Percentiles rank a stretch among this genome's conserved stretches.
Evolutionary conservation across 2,113 vertebrate species (phyloP).

Genomic region (Hepsetus odoe): DNA sequence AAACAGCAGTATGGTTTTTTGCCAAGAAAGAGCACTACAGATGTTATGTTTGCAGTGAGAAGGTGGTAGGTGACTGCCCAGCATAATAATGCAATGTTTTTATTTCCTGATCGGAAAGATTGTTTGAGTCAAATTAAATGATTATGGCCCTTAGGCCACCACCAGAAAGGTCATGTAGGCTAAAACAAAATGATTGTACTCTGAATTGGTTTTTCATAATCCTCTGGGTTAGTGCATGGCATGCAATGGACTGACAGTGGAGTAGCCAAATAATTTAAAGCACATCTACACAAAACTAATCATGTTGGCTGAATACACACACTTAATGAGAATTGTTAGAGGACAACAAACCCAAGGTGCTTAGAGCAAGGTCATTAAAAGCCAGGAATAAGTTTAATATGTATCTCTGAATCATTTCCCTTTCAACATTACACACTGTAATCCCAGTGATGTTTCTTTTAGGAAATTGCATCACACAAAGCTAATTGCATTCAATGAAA

Average conservation of each 20-base stretch:
- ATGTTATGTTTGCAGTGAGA: too few relatives aligned
- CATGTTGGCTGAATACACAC: neutral
- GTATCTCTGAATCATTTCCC: neutral
- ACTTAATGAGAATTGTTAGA: neutral
- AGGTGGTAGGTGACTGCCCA: slow-evolving; percentile 56
- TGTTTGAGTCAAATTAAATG: slow-evolving; percentile 71
- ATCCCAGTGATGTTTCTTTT: neutral
- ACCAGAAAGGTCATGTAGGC: slow-evolving; percentile 61
- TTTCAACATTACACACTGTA: neutral
- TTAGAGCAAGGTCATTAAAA: neutral
- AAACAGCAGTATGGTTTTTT: too few relatives aligned
- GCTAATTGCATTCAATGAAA: neutral
- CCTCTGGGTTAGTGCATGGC: slow-evolving; percentile 26
- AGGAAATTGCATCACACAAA: neutral
- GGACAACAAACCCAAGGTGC: too few relatives aligned
- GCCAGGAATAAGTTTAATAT: neutral
- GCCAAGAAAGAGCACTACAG: too few relatives aligned
- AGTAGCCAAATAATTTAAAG: slow-evolving; percentile 6
- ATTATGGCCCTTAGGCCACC: slow-evolving; percentile 59
- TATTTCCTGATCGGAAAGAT: slow-evolving; percentile 71
- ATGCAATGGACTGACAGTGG: neutral
- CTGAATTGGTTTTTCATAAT: slow-evolving; percentile 38
- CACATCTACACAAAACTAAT: neutral
- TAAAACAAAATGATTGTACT: slow-evolving; percentile 60
- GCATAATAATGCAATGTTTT: too few relatives aligned